Conservation (phyloP, 1,140 invertebrate genomes). For the Episyrphus balteatus region DNA sequence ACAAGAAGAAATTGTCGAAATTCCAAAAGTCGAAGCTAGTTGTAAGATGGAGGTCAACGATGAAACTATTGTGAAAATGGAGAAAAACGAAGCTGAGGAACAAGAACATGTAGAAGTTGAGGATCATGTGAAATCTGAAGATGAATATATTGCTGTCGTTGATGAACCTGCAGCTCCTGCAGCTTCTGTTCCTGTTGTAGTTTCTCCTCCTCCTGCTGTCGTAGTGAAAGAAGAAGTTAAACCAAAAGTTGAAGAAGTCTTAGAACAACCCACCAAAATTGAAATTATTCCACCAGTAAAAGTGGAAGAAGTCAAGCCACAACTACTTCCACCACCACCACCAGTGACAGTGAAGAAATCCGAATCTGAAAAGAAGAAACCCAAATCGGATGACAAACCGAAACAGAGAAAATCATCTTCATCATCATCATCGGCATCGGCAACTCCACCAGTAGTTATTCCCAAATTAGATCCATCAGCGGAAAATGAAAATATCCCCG, state of each 20-base stretch:
- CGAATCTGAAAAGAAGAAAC: constrained; percentile 19
- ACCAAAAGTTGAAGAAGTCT: too few species aligned
- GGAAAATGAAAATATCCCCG: constrained; percentile 24
- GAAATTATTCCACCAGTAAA: too few species aligned
- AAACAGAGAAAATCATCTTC: neutral
- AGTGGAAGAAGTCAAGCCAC: neutral
- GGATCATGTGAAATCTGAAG: constrained; percentile 1
- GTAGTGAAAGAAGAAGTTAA: neutral
- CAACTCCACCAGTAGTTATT: neutral
- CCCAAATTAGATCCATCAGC: neutral
- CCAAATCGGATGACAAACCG: constrained; percentile 11
- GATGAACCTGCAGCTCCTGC: neutral
- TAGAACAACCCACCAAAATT: too few species aligned
- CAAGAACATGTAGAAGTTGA: neutral
- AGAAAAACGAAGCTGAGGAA: neutral
- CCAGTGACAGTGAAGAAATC: neutral
- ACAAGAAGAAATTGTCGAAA: neutral
- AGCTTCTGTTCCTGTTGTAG: constrained; percentile 1
- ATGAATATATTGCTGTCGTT: neutral
- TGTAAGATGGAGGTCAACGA: too few species aligned
- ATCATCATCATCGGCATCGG: neutral
- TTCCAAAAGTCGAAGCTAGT: neutral
- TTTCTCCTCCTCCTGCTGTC: constrained; percentile 1
- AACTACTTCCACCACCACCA: neutral
- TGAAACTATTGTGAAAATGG: neutral